Evolutionary conservation across 2,888 invertebrate species (phyloP), one percentile per base, ranked within the genome.

Genomic region (Aleiodes alternator): DNA sequence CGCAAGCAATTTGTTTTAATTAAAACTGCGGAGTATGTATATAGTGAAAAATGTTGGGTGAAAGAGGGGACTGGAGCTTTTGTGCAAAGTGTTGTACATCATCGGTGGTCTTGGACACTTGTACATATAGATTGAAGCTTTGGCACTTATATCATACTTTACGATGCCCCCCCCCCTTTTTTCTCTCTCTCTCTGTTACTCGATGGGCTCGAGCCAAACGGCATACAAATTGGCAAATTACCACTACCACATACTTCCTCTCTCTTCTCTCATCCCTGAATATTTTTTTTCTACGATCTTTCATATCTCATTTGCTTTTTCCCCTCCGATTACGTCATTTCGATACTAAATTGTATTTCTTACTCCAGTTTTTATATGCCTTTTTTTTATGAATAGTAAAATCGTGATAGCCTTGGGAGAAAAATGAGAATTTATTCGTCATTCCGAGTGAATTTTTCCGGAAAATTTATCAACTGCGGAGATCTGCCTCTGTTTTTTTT

Each of bases 201-300:
- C 77, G 81, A 78, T 80, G 76, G 38, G 72, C 77, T 66, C 71
- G 57, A 72, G 72, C 75, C 73, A 71, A 76, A 72, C 77, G 76
- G 80, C 80, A 81, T 81, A 81, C 81, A 80, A 81, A 81, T 81
- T 80, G 81, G 75, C 77, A 78, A 80, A 81, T 81, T 81, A 81
- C 76, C 80, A 70, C 76, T 57, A 43, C 38, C 38, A 9, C 43
- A 43, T 43, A 43, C 11, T 11, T 43, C 43, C 43, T 43, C 72
- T 53, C 69, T 7, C 34, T 68, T 38, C n/a, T 34, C 59, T 8
- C 75, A 73, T 23, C 23, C 23, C 23, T 23, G 23, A 1, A 23
- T 23, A 74, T 72, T 75, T 69, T 72, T 70, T 70, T 70, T 71
- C 48, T 69, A 50, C 69, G 6, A 61, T 14, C n/a, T 38, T 61